Percentiles rank a stretch among this genome's conserved stretches.
phyloP scores from a whole-genome alignment of 2,888 invertebrate genomes.

The Drosophila mimetica region DNA sequence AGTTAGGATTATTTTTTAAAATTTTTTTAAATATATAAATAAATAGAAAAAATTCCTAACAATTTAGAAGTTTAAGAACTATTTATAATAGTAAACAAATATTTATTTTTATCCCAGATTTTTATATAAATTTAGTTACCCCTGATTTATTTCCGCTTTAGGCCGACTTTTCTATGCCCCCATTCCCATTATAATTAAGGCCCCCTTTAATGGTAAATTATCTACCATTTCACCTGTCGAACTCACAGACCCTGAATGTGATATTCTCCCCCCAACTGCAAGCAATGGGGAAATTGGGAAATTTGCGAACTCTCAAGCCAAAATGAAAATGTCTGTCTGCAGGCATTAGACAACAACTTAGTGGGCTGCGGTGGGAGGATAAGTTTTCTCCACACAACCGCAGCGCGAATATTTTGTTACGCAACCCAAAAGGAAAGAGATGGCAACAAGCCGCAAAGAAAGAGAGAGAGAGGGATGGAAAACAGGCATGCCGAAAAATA shows the following conservation, averaged over 20 bases:
- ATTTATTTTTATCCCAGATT: too few relatives aligned
- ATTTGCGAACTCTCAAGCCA: conserved; percentile 22
- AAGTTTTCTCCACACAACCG: conserved; percentile 19
- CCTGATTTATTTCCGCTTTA: too few relatives aligned
- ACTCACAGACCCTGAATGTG: conserved; percentile 2
- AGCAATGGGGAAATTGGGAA: conserved; percentile 2
- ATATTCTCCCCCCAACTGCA: not conserved
- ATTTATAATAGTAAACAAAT: too few relatives aligned
- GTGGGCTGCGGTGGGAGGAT: not conserved
- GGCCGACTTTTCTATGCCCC: not conserved
- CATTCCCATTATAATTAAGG: not conserved
- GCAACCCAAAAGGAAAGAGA: conserved; percentile 4
- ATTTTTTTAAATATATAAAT: too few relatives aligned
- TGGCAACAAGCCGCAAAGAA: not conserved
- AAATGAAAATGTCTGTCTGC: conserved; percentile 64
- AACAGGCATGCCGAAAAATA: conserved; percentile 57
- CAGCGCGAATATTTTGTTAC: conserved; percentile 30
- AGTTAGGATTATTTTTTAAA: too few relatives aligned
- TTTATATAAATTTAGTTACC: too few relatives aligned
- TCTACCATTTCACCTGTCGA: conserved; percentile 12
- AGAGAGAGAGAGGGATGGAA: not conserved
- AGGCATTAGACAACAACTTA: conserved; percentile 31
- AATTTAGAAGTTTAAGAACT: too few relatives aligned
- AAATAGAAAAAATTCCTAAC: too few relatives aligned
- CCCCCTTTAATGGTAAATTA: conserved; percentile 1